Percentiles rank a stretch among this genome's conserved stretches.
phyloP scores from a whole-genome alignment of 2,888 invertebrate genomes.

The Gnatocerus cornutus region DNA sequence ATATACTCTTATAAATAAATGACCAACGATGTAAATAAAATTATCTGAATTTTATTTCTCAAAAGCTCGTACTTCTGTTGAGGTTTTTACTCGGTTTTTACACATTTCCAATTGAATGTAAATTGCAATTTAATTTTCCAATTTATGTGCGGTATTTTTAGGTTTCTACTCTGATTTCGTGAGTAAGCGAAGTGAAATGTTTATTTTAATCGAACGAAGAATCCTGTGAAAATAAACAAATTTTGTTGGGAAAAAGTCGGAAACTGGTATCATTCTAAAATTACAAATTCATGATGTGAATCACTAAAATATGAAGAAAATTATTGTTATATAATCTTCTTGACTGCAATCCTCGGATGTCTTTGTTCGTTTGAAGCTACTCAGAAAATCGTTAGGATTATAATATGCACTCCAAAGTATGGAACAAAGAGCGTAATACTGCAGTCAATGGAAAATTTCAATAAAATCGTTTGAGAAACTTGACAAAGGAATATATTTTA shows the following conservation, averaged over 20 bases:
- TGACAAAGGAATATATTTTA: too few relatives aligned
- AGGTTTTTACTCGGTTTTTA: background rate
- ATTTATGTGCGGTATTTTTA: conserved; percentile 22
- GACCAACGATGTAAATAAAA: background rate
- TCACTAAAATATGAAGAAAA: too few relatives aligned
- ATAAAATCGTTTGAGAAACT: too few relatives aligned
- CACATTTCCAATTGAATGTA: conserved; percentile 1
- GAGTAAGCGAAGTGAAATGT: conserved; percentile 13
- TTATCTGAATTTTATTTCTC: background rate
- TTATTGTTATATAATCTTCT: too few relatives aligned
- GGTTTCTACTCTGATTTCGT: conserved; percentile 4
- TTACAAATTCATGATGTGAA: too few relatives aligned
- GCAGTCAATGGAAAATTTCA: too few relatives aligned
- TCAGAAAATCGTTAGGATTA: background rate
- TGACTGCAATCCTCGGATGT: too few relatives aligned
- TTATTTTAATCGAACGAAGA: conserved; percentile 14
- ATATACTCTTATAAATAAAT: background rate
- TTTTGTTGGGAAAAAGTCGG: background rate
- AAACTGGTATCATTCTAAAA: too few relatives aligned
- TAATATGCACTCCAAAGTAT: too few relatives aligned
- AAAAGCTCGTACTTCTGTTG: conserved; percentile 1
- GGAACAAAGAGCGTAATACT: too few relatives aligned
- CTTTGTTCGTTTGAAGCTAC: background rate
- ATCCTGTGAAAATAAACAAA: conserved; percentile 13
- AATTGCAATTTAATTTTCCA: conserved; percentile 28